These are phyloP conservation scores for Epizoanthus scotinus DNA, from an alignment of 92 coral and sea anemone genomes.

Conservation along the genomic window DNA sequence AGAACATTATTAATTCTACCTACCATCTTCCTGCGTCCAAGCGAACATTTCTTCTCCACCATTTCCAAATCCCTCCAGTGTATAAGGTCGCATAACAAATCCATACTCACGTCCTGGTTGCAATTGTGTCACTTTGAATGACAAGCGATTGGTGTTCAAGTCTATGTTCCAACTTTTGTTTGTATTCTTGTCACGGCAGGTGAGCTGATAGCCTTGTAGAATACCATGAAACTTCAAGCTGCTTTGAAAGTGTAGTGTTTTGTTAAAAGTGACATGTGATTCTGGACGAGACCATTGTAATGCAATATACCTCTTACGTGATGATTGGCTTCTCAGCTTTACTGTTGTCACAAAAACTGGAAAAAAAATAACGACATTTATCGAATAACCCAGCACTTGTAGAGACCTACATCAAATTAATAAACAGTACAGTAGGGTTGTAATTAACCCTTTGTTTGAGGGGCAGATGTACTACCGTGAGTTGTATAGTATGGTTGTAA, in stretches of 20 bases:
- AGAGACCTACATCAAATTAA: too few species aligned
- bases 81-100: neutral
- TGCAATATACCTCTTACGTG: neutral
- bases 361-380: neutral
- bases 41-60: neutral
- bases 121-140: neutral
- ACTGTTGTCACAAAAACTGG: constrained; percentile 9
- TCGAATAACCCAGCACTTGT: too few species aligned
- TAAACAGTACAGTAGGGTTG: too few species aligned
- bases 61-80: constrained; percentile 8
- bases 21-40: constrained; percentile 1
- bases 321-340: neutral
- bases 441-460: too few species aligned
- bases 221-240: constrained; percentile 9
- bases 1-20: too few species aligned
- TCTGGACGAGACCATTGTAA: neutral
- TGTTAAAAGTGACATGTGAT: neutral
- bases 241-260: neutral
- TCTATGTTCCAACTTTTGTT: neutral
- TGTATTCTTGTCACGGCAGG: neutral
- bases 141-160: neutral
- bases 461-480: too few species aligned
- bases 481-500: too few species aligned
- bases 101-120: neutral
- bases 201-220: neutral